Percentiles rank a stretch among this genome's conserved stretches.
Conservation (phyloP, 2,113 vertebrate genomes). For the Colius striatus region DNA sequence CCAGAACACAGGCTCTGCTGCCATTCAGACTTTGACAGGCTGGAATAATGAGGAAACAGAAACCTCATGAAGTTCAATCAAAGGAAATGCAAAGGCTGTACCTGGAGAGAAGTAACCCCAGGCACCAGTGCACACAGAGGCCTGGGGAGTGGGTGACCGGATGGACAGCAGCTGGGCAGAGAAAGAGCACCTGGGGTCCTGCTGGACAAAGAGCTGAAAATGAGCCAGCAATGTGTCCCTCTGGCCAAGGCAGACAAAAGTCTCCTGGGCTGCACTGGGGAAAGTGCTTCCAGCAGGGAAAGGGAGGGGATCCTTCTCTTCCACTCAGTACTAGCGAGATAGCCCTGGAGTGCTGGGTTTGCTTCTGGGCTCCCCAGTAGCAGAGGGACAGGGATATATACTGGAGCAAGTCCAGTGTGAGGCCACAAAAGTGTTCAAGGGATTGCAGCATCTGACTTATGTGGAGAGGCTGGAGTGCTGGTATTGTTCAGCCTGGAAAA, state of each 20-base stretch:
- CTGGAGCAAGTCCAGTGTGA: neutral
- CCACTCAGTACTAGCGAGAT: neutral
- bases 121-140: neutral
- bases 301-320: neutral
- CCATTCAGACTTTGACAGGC: neutral
- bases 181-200: neutral
- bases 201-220: neutral
- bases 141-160: fast-evolving
- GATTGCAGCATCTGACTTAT: neutral
- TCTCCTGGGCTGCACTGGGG: neutral
- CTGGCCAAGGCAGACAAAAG: neutral
- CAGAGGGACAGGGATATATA: neutral
- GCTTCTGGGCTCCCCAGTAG: neutral
- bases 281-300: neutral
- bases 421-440: neutral
- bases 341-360: neutral
- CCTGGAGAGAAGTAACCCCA: neutral
- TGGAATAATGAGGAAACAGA: neutral
- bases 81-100: neutral
- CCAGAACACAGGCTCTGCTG: neutral
- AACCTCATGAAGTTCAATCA: neutral
- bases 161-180: neutral
- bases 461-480: neutral
- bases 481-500: neutral
- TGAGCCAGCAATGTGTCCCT: neutral